Evolutionary conservation across 2,113 vertebrate species (phyloP), one percentile per base, ranked within the genome.

Genomic region (Hemiprocne comata): DNA sequence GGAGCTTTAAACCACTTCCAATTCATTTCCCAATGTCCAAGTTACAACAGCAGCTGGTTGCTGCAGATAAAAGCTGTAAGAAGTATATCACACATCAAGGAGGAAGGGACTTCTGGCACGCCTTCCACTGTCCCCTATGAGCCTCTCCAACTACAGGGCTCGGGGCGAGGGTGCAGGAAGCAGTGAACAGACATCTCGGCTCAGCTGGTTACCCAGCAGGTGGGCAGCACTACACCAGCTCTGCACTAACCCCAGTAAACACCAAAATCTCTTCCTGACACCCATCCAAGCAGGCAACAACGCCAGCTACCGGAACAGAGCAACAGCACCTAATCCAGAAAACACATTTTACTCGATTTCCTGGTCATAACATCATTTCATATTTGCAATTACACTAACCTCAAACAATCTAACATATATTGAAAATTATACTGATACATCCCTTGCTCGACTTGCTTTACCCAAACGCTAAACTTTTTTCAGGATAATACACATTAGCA

Each of bases 1-100:
- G 79, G 40, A 90, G 64, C 67, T 96, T 88, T 92, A 83, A 96
- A 87, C 25, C 60, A 26, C 51, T 79, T 91, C 85, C 94, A 96
- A 24, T 46, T 38, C 85, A 53, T 75, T 83, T 74, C 46, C 69
- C 53, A 13, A 50, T 24, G 38, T 65, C 80, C 61, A 11, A 72
- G 61, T 80, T 86, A 4, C 9, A 87, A 16, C 55, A 33, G 38
- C 90, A 90, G 80, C 89, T 89, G 89, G 51, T 86, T 33, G 31
- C 84, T 55, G 33, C 7, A 26, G 17, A 55, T 29, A 18, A 29
- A 60, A 88, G 50, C 19, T 85, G 42, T 46, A 84, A 34, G n/a
- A 84, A 73, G n/a, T 17, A 17, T 23, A 66, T 44, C 29, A 40
- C 1, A 1, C 60, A 16, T 2, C 44, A 70, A 23, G 14, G 48